phyloP scores from a whole-genome alignment of 2,113 vertebrate genomes.

The Clarias magur region DNA sequence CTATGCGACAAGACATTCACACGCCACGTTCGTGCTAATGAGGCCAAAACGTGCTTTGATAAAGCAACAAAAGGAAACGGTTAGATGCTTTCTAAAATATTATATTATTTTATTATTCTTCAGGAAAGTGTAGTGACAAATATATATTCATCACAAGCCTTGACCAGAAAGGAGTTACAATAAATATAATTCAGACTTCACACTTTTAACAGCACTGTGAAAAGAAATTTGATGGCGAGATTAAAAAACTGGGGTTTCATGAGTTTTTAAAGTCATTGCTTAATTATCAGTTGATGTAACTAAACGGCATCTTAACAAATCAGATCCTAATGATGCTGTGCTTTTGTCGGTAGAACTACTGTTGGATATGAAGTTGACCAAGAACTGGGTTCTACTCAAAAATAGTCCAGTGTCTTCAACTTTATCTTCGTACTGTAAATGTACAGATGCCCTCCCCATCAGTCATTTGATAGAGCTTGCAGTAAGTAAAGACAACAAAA shows the following conservation, averaged over 20 bases:
- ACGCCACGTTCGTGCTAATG: constrained; percentile 34
- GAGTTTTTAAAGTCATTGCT: neutral
- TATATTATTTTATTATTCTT: neutral
- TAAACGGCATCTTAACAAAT: neutral
- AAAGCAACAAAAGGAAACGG: constrained; percentile 2
- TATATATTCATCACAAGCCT: neutral
- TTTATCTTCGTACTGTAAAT: neutral
- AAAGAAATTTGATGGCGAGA: neutral
- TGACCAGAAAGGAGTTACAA: neutral
- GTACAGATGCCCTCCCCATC: neutral
- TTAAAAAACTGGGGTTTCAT: neutral
- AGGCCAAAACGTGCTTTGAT: constrained; percentile 35
- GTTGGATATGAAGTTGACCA: neutral
- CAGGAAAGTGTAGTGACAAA: neutral
- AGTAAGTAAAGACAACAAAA: neutral
- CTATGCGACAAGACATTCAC: constrained; percentile 24
- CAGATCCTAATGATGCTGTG: neutral
- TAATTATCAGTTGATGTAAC: neutral
- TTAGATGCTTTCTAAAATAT: constrained; percentile 8
- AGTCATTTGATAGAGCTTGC: neutral
- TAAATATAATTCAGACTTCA: neutral
- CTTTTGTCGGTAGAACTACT: neutral
- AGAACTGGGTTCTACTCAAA: neutral
- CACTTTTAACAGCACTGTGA: neutral
- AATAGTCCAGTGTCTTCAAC: neutral